A percentile compares a stretch with the other conserved stretches of the same genome.
These are phyloP conservation scores for Thymelicus sylvestris DNA, from an alignment of 2,888 invertebrate species.

Conservation along the genomic window DNA sequence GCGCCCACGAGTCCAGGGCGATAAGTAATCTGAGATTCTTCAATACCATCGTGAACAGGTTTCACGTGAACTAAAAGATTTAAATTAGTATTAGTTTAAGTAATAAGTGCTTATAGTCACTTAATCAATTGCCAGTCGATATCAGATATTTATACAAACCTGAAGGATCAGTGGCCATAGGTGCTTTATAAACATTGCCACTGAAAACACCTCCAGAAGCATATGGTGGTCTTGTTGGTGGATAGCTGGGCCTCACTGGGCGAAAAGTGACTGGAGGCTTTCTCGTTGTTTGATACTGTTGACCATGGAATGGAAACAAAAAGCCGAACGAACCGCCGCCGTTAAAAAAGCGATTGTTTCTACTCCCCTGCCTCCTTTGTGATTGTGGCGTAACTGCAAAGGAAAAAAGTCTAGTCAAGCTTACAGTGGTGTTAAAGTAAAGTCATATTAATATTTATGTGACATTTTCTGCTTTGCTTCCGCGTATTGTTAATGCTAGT, in stretches of 20 bases:
- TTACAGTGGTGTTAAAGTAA: neutral
- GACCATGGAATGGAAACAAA: slow-evolving; percentile 25
- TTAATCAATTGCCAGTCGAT: too few species aligned
- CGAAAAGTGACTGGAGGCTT: slow-evolving; percentile 36
- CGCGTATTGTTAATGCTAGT: neutral
- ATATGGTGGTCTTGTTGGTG: slow-evolving; percentile 57
- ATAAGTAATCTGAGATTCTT: slow-evolving; percentile 56
- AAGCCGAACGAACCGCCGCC: slow-evolving; percentile 19
- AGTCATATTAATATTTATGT: neutral
- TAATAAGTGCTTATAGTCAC: too few species aligned
- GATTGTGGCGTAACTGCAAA: slow-evolving; percentile 55
- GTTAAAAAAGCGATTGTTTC: slow-evolving; percentile 39
- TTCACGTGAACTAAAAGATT: slow-evolving; percentile 64
- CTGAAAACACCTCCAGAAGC: slow-evolving; percentile 67
- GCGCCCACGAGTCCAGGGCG: slow-evolving; percentile 68
- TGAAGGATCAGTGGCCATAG: slow-evolving; percentile 60
- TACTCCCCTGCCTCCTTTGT: slow-evolving; percentile 46
- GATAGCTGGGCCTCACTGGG: slow-evolving; percentile 35
- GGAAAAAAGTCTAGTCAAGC: slow-evolving; percentile 18
- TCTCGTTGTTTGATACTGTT: slow-evolving; percentile 29
- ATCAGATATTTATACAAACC: slow-evolving; percentile 50
- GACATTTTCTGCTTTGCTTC: neutral
- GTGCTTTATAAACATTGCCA: slow-evolving; percentile 64
- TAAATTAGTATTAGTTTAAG: neutral
- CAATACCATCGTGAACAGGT: slow-evolving; percentile 67